Evolutionary conservation across 2,888 invertebrate species (phyloP).

Genomic region (Tethea ocularis): DNA sequence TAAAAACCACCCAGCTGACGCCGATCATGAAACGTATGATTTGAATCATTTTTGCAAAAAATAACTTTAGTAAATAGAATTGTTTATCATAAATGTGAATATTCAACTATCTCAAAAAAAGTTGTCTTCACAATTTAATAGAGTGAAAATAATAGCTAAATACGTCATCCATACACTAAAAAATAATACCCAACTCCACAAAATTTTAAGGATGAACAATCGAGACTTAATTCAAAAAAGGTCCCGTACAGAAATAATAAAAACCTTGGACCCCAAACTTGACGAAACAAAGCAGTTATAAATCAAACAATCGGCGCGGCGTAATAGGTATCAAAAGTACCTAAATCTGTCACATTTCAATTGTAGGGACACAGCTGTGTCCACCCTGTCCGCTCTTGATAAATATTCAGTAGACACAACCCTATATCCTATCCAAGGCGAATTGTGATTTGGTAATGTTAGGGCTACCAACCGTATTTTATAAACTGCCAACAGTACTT

Average conservation of each 20-base stretch:
- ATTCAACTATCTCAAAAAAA: too few species aligned
- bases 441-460: constrained; percentile 44
- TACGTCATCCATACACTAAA: too few species aligned
- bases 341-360: constrained; percentile 39
- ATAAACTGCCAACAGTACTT: too few species aligned
- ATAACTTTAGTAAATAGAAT: too few species aligned
- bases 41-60: too few species aligned
- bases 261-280: background rate
- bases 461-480: constrained; percentile 8
- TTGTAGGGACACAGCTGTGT: constrained; percentile 42
- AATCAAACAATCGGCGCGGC: constrained; percentile 21
- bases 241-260: background rate
- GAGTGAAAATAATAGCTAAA: too few species aligned
- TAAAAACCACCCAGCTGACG: too few species aligned
- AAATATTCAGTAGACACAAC: constrained; percentile 56
- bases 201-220: too few species aligned
- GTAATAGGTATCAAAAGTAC: constrained; percentile 6
- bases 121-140: too few species aligned
- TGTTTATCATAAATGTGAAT: too few species aligned
- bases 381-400: constrained; percentile 35
- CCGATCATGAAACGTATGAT: too few species aligned
- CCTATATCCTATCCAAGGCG: constrained; percentile 25
- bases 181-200: too few species aligned
- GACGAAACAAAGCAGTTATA: constrained; percentile 12
- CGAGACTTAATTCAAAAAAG: background rate